These are phyloP conservation scores for Lamellibrachia columna DNA, from an alignment of 2,888 invertebrate species.

Conservation along the genomic window DNA sequence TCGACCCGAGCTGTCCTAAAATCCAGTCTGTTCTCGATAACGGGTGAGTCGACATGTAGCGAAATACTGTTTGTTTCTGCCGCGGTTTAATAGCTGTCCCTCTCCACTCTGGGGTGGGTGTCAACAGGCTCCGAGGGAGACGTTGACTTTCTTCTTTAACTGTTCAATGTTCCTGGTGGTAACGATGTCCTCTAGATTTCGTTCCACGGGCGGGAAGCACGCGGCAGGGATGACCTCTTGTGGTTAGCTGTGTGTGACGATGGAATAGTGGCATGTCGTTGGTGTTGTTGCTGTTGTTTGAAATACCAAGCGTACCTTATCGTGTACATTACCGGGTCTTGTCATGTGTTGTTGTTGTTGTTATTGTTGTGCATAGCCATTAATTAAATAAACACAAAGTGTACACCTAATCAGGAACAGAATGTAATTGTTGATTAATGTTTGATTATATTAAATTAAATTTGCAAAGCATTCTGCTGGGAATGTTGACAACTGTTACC, in stretches of 20 bases:
- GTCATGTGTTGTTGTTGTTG: neutral
- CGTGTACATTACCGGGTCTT: too few species aligned
- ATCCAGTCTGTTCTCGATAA: constrained; percentile 31
- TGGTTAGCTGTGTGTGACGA: too few species aligned
- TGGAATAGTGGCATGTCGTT: neutral
- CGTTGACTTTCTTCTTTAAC: neutral
- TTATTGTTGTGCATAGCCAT: too few species aligned
- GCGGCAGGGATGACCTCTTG: too few species aligned
- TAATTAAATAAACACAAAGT: too few species aligned
- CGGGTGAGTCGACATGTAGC: constrained; percentile 34
- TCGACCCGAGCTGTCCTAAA: constrained; percentile 33
- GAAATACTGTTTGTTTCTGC: neutral
- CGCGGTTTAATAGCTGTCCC: too few species aligned
- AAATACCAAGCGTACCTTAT: too few species aligned
- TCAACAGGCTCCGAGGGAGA: neutral
- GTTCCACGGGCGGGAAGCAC: too few species aligned
- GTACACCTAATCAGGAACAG: neutral
- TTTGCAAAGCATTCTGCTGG: neutral
- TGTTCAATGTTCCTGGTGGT: neutral
- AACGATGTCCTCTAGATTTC: neutral
- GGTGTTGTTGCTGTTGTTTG: neutral
- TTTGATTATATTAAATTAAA: neutral
- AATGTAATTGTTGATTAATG: neutral
- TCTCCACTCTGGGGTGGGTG: too few species aligned
- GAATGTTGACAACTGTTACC: too few species aligned